phyloP scores from a whole-genome alignment of 2,888 invertebrate species.

The Pseudococcus viburni region DNA sequence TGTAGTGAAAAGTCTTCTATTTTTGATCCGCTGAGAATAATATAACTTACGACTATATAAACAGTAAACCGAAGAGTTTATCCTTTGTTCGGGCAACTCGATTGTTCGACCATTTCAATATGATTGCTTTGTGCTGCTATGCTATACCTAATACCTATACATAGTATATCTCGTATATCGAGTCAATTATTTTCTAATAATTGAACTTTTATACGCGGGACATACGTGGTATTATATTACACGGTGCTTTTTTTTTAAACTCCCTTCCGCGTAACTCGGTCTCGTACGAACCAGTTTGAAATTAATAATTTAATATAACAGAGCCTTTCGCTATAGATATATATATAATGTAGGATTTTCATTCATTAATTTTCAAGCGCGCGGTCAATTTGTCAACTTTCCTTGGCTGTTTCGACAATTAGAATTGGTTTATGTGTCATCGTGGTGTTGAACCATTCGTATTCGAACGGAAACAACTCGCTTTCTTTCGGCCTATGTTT shows the following conservation, averaged over 20 bases:
- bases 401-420: slow-evolving; percentile 20
- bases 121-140: not conserved
- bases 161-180: not conserved
- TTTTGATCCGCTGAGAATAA: slow-evolving; percentile 5
- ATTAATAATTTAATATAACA: not conserved
- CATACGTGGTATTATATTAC: not conserved
- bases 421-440: not conserved
- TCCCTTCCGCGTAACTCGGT: not conserved
- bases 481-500: not conserved
- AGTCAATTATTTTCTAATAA: not conserved
- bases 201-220: not conserved
- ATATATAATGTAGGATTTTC: not conserved
- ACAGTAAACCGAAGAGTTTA: slow-evolving; percentile 7
- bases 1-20: not conserved
- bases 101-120: slow-evolving; percentile 25
- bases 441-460: slow-evolving; percentile 4
- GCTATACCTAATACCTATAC: too few species aligned
- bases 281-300: not conserved
- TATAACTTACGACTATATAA: not conserved
- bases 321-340: not conserved
- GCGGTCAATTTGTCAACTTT: slow-evolving; percentile 11
- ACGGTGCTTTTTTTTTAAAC: not conserved
- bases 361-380: not conserved
- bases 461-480: not conserved
- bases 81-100: not conserved